Conservation (phyloP, 2,113 vertebrate species). For the Orthonyx spaldingii region DNA sequence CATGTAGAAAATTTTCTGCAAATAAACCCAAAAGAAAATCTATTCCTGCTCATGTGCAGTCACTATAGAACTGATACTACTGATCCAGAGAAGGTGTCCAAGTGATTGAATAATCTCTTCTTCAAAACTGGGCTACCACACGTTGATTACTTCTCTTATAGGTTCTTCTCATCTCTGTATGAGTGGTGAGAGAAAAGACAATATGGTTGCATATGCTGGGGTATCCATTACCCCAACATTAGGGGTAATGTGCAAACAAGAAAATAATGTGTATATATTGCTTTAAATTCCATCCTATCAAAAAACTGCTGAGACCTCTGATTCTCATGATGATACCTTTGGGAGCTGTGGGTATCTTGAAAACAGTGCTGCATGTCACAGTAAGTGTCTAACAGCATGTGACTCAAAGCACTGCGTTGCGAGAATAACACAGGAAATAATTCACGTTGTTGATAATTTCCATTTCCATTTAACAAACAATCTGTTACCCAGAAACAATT, state of each 20-base stretch:
- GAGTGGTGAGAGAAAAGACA: background rate
- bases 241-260: background rate
- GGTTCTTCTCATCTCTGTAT: background rate
- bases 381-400: background rate
- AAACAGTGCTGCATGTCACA: background rate
- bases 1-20: background rate
- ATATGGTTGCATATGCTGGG: background rate
- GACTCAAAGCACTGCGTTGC: background rate
- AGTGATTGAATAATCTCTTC: background rate
- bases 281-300: background rate
- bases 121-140: background rate
- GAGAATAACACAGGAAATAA: background rate
- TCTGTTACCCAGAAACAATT: background rate
- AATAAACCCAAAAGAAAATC: background rate
- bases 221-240: too few species aligned
- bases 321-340: background rate
- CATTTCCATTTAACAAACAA: slow-evolving; percentile 23
- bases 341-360: background rate
- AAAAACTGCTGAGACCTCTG: slow-evolving; percentile 19
- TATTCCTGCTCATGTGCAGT: background rate
- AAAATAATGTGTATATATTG: background rate
- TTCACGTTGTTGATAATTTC: background rate
- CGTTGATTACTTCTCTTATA: background rate
- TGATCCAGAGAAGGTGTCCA: background rate
- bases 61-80: background rate